These are phyloP conservation scores for Neostethus bicornis DNA, from an alignment of 2,797 vertebrate species.

Conservation along the genomic window DNA sequence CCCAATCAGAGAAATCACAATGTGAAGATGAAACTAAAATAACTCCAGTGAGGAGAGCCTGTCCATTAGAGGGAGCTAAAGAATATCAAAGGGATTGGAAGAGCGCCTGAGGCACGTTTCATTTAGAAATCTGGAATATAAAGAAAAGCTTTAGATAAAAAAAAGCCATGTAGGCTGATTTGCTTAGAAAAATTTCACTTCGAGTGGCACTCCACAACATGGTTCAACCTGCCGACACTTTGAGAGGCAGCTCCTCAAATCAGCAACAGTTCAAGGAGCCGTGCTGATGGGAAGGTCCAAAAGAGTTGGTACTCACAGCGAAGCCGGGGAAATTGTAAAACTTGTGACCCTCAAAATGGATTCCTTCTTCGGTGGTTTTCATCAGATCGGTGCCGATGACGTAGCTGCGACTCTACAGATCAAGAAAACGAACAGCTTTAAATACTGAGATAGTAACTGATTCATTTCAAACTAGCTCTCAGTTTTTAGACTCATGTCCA, in stretches of 20 bases:
- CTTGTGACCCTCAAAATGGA: constrained; percentile 36
- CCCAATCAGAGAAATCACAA: constrained; percentile 57
- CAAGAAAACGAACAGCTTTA: neutral
- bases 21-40: constrained; percentile 43
- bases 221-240: constrained; percentile 22
- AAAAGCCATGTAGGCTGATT: constrained; percentile 12
- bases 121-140: constrained; percentile 34
- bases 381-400: constrained; percentile 80
- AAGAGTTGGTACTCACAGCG: constrained; percentile 69
- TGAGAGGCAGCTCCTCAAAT: constrained; percentile 35
- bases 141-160: constrained; percentile 16
- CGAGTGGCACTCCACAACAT: constrained; percentile 5
- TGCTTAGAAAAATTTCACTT: constrained; percentile 9
- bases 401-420: constrained; percentile 63
- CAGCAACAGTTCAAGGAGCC: constrained; percentile 28
- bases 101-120: constrained; percentile 24
- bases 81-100: constrained; percentile 56
- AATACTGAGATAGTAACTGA: too few relatives aligned
- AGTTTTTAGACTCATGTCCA: too few relatives aligned
- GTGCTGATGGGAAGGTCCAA: constrained; percentile 15
- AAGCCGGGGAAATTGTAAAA: constrained; percentile 79
- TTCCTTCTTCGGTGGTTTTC: constrained; percentile 74
- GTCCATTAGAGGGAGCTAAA: constrained; percentile 79
- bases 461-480: too few relatives aligned
- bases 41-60: constrained; percentile 37